Conservation (phyloP, 1,140 invertebrate genomes). For the Semibalanus balanoides region DNA sequence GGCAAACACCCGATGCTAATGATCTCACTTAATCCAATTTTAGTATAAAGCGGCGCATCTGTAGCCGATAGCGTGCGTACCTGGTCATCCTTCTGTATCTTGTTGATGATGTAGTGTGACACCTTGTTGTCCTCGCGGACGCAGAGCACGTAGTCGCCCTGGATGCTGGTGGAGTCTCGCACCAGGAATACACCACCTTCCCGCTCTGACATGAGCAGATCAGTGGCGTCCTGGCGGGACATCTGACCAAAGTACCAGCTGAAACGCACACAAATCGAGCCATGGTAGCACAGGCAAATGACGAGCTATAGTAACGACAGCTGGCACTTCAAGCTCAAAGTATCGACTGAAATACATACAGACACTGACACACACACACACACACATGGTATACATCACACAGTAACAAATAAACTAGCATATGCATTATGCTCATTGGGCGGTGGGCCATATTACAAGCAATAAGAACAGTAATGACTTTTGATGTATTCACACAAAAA, state of each 20-base stretch:
- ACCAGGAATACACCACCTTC: conserved; percentile 90
- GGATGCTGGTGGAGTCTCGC: conserved; percentile 77
- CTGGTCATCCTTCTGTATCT: conserved; percentile 53
- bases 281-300: neutral
- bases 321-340: neutral
- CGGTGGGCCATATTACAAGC: too few relatives aligned
- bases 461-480: too few relatives aligned
- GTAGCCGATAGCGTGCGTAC: conserved; percentile 6
- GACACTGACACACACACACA: too few relatives aligned
- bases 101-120: conserved; percentile 97
- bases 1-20: too few relatives aligned
- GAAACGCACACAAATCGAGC: conserved; percentile 22
- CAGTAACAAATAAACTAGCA: neutral
- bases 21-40: too few relatives aligned
- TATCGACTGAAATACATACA: too few relatives aligned
- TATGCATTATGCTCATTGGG: too few relatives aligned
- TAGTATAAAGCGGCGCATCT: too few relatives aligned
- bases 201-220: conserved; percentile 73
- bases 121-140: conserved; percentile 90
- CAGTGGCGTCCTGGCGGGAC: conserved; percentile 79
- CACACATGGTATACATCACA: neutral
- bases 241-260: conserved; percentile 96
- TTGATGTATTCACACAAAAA: too few relatives aligned
- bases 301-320: neutral
- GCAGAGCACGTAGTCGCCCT: conserved; percentile 86